Percentiles rank a stretch among this genome's conserved stretches.
These are phyloP conservation scores for Rhinella marina DNA, from an alignment of 2,797 vertebrate species.

Conservation along the genomic window DNA sequence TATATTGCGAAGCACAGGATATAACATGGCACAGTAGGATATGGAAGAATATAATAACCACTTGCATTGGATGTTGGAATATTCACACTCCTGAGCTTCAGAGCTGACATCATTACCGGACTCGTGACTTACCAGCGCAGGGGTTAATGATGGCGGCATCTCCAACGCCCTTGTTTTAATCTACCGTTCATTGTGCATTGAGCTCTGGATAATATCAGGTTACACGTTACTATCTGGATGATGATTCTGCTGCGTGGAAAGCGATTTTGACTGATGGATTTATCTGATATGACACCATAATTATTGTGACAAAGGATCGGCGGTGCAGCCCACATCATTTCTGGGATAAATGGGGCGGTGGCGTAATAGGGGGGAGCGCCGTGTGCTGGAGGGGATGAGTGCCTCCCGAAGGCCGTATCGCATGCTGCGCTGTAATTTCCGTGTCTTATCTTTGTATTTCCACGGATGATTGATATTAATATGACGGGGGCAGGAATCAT, in stretches of 20 bases:
- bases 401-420: background rate
- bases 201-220: slow-evolving; percentile 7
- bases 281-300: slow-evolving; percentile 38
- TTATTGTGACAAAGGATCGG: slow-evolving; percentile 50
- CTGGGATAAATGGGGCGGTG: background rate
- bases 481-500: background rate
- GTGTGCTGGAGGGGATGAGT: background rate
- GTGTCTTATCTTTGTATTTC: background rate
- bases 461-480: background rate
- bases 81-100: background rate
- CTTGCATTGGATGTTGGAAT: background rate
- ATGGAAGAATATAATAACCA: too few relatives aligned
- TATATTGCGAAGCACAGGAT: background rate
- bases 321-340: slow-evolving; percentile 19
- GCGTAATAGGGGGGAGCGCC: background rate
- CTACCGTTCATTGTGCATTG: background rate
- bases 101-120: background rate
- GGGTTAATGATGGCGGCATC: background rate
- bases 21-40: too few relatives aligned
- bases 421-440: background rate
- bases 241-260: background rate
- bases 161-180: background rate
- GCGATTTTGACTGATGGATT: slow-evolving; percentile 44
- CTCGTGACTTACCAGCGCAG: background rate
- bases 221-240: background rate